Percentiles rank a stretch among this genome's conserved stretches.
phyloP scores from a whole-genome alignment of 2,888 invertebrate genomes.

The Pantelozetes paolii region DNA sequence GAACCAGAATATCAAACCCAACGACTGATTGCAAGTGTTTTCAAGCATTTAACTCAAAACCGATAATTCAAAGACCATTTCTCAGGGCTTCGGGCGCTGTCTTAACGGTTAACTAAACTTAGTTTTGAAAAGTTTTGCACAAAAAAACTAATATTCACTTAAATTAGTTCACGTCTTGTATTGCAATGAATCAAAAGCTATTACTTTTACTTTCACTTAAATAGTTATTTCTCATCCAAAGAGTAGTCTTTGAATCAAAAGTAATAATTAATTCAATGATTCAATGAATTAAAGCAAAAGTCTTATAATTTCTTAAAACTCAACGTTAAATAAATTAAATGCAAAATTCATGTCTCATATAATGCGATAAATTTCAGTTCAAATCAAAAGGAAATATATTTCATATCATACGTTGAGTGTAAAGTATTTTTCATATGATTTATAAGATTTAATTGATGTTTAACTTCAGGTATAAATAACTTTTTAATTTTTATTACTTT shows the following conservation, averaged over 20 bases:
- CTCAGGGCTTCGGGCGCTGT: background rate
- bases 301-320: too few species aligned
- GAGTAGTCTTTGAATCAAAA: background rate
- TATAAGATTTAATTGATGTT: too few species aligned
- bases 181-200: background rate
- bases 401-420: too few species aligned
- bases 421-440: too few species aligned
- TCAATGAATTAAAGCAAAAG: background rate
- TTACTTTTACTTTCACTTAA: background rate
- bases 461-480: too few species aligned
- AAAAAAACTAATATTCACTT: background rate
- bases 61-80: background rate
- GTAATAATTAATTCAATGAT: background rate
- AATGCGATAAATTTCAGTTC: too few species aligned
- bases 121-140: background rate
- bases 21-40: background rate
- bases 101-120: constrained; percentile 15
- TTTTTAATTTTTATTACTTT: too few species aligned
- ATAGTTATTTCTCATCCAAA: background rate
- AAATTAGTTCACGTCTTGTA: constrained; percentile 1
- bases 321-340: too few species aligned
- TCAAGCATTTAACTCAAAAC: background rate
- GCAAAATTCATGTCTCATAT: too few species aligned
- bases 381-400: too few species aligned
- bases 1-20: background rate